These are phyloP conservation scores for Scaptomyza flava DNA, from an alignment of 2,888 invertebrate species.

Conservation along the genomic window DNA sequence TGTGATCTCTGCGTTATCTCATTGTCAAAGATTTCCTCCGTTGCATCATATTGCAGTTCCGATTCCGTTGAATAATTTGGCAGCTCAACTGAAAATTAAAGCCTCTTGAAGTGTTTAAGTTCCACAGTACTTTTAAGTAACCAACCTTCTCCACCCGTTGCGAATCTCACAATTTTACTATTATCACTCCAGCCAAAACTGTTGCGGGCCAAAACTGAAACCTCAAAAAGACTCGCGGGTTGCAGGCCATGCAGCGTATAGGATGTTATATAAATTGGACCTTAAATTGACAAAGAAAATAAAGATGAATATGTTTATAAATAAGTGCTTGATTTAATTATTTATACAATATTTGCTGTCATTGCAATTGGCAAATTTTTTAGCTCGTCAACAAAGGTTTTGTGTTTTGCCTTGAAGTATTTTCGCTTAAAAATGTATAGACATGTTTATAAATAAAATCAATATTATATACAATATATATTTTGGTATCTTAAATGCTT, in stretches of 20 bases:
- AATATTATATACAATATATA: too few species aligned
- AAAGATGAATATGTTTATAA: background rate
- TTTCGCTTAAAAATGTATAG: background rate
- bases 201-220: constrained; percentile 91
- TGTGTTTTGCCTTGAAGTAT: too few species aligned
- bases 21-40: constrained; percentile 71
- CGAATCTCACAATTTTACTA: constrained; percentile 90
- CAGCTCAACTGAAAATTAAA: constrained; percentile 75
- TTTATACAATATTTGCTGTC: background rate
- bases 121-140: fast-evolving
- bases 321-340: background rate
- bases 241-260: constrained; percentile 91
- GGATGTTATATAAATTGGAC: constrained; percentile 91
- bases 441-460: too few species aligned
- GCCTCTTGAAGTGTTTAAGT: background rate
- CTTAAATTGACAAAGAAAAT: constrained; percentile 79
- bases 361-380: background rate
- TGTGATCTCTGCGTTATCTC: constrained; percentile 76
- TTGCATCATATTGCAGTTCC: constrained; percentile 72
- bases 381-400: too few species aligned
- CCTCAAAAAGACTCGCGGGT: constrained; percentile 91
- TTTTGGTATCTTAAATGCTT: too few species aligned
- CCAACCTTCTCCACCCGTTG: constrained; percentile 90
- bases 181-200: constrained; percentile 94
- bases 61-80: constrained; percentile 84